Percentiles rank a stretch among this genome's conserved stretches.
These are phyloP conservation scores for Diplodus puntazzo DNA, from an alignment of 2,797 vertebrate genomes.

Conservation along the genomic window DNA sequence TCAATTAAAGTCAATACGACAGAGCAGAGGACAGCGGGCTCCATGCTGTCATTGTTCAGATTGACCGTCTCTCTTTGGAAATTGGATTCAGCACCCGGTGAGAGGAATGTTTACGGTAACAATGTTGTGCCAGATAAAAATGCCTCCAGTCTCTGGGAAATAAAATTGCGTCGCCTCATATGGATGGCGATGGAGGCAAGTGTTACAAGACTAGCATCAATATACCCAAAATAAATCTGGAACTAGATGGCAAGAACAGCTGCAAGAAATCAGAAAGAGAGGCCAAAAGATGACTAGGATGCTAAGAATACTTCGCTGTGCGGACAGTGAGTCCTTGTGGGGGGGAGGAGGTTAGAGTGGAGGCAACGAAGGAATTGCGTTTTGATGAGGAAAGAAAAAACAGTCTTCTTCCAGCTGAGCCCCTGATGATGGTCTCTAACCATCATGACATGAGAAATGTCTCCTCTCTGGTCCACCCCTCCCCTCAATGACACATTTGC, in stretches of 20 bases:
- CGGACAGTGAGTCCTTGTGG: constrained; percentile 12
- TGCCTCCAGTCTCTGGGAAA: constrained; percentile 15
- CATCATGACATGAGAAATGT: constrained; percentile 27
- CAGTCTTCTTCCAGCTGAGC: constrained; percentile 59
- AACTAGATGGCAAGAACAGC: neutral
- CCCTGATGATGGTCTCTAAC: constrained; percentile 28
- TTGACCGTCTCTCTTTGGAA: constrained; percentile 39
- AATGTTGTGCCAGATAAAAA: constrained; percentile 38
- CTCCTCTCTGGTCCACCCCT: neutral
- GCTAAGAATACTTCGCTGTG: constrained; percentile 2
- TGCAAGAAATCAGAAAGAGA: constrained; percentile 38
- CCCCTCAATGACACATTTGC: constrained; percentile 28
- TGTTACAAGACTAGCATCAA: constrained; percentile 9
- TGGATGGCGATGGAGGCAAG: constrained; percentile 24
- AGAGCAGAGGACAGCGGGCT: constrained; percentile 47
- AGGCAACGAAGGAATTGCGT: constrained; percentile 41
- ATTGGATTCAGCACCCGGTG: constrained; percentile 49
- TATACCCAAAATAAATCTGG: neutral
- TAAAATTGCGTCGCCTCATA: constrained; percentile 27
- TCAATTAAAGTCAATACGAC: constrained; percentile 66
- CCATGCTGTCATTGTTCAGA: constrained; percentile 52
- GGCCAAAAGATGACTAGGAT: constrained; percentile 34
- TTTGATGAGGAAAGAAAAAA: constrained; percentile 20
- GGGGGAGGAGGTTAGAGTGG: constrained; percentile 48
- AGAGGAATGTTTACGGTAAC: constrained; percentile 49